Evolutionary conservation across 53 echinoderm and acorn worm genomes (phyloP).

Genomic region (Mesocentrotus franciscanus): DNA sequence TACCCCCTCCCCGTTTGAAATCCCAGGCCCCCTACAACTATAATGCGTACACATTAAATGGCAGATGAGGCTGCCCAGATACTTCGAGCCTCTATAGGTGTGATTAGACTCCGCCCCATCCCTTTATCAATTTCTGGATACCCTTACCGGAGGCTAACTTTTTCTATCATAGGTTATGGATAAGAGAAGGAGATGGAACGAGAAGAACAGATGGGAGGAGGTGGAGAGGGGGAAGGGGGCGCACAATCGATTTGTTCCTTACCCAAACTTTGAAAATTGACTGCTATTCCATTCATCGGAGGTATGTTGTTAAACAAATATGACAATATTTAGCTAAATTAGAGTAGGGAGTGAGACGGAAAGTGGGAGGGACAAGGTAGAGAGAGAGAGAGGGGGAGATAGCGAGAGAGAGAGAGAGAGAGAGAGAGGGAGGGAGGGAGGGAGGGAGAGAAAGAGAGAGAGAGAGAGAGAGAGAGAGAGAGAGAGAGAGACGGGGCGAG

Average conservation of each 20-base stretch:
- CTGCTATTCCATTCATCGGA: not conserved
- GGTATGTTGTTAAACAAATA: not conserved
- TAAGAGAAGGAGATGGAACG: too few relatives aligned
- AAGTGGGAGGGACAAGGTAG: not conserved
- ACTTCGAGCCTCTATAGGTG: too few relatives aligned
- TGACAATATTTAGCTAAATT: not conserved
- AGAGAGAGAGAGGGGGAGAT: not conserved
- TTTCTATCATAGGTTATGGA: not conserved
- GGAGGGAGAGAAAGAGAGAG: not conserved
- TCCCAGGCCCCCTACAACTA: too few relatives aligned
- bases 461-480: slow-evolving; percentile 20
- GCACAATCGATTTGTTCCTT: too few relatives aligned
- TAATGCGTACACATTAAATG: too few relatives aligned
- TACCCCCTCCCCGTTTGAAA: too few relatives aligned
- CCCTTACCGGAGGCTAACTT: not conserved
- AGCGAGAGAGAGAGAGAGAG: not conserved
- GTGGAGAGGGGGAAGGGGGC: not conserved
- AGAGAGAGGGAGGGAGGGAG: not conserved
- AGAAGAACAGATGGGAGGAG: not conserved
- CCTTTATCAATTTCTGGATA: not conserved
- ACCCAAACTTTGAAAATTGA: too few relatives aligned
- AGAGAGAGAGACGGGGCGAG: not conserved
- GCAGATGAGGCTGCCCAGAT: too few relatives aligned
- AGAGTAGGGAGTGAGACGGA: not conserved
- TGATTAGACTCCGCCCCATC: not conserved